Evolutionary conservation across 1,140 invertebrate species (phyloP).

Genomic region (Tyrophagus putrescentiae): DNA sequence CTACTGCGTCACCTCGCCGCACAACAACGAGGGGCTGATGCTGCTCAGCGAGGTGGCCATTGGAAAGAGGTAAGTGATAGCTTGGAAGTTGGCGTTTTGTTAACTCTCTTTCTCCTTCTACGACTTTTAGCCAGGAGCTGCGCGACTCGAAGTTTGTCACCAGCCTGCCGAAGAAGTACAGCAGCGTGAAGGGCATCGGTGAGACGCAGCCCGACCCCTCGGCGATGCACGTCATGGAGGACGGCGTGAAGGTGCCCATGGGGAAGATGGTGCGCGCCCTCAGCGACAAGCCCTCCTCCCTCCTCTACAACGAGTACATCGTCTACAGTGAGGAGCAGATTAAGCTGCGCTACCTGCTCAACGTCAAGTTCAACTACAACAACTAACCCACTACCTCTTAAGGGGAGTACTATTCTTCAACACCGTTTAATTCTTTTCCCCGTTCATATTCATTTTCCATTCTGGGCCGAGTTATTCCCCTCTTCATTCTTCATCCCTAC

Average conservation of each 20-base stretch:
- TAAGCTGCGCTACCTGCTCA: constrained; percentile 31
- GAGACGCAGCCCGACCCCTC: constrained; percentile 27
- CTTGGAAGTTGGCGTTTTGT: not conserved
- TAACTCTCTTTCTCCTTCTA: not conserved
- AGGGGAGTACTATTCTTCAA: no score
- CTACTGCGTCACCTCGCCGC: constrained; percentile 66
- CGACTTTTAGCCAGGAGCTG: constrained; percentile 29
- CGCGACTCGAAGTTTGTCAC: constrained; percentile 30
- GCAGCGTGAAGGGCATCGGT: constrained; percentile 35
- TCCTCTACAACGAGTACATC: constrained; percentile 39
- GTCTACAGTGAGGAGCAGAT: constrained; percentile 38
- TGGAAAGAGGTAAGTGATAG: constrained; percentile 62
- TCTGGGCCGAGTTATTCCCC: no score
- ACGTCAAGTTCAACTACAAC: constrained; percentile 31
- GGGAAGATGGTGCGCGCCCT: constrained; percentile 26
- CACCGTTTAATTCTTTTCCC: no score
- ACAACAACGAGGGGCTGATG: constrained; percentile 60
- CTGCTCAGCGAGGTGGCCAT: constrained; percentile 89
- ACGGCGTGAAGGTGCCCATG: constrained; percentile 28
- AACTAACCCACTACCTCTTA: no score
- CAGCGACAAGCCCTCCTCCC: constrained; percentile 23
- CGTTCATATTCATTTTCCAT: no score
- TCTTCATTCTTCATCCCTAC: no score
- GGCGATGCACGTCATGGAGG: constrained; percentile 26
- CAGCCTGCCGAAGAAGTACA: constrained; percentile 31